Evolutionary conservation across 2,888 invertebrate species (phyloP), one percentile per base, ranked within the genome.

Genomic region (Acanthosepion esculentum): DNA sequence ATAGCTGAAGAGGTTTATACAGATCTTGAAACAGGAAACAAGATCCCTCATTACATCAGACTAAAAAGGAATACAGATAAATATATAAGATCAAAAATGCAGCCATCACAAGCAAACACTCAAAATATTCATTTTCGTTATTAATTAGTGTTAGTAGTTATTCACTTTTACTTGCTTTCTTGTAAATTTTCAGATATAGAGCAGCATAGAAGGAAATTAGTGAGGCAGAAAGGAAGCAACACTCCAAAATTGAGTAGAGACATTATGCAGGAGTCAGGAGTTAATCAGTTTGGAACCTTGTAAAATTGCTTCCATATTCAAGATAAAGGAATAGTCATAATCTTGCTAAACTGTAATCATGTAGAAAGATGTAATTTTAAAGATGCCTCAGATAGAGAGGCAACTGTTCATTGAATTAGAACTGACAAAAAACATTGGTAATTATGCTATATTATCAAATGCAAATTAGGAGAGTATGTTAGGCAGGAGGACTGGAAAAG

Each of bases 91-190:
- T 59, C 20, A 23, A 59, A 59, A 59, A 23, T 59, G 59, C 23
- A 23, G 59, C 59, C 59, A 59, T 59, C 59, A 59, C 59, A 23
- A 59, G 59, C 59, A 59, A 59, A 59, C 59, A 59, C 59, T 59
- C 59, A 59, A 59, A 59, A 78, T n/a, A 78, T 78, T 78, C n/a
- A 78, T 78, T 78, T 78, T 78, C n/a, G n/a, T 33, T n/a, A 78
- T 78, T 78, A n/a, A 78, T 78, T 78, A 78, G 78, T n/a, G 33
- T n/a, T 12, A 12, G 78, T 78, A 3, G 12, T 78, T 4, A 78
- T 78, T 78, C 33, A 5, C 12, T n/a, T 78, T 78, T 78, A 18
- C n/a, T n/a, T n/a, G n/a, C n/a, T 78, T 18, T n/a, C 78, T 78
- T n/a, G n/a, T n/a, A 78, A 78, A 33, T 33, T n/a, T 10, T n/a